A percentile compares a stretch with the other conserved stretches of the same genome.
Conservation (phyloP, 2,113 vertebrate species). For the Anser cygnoides region DNA sequence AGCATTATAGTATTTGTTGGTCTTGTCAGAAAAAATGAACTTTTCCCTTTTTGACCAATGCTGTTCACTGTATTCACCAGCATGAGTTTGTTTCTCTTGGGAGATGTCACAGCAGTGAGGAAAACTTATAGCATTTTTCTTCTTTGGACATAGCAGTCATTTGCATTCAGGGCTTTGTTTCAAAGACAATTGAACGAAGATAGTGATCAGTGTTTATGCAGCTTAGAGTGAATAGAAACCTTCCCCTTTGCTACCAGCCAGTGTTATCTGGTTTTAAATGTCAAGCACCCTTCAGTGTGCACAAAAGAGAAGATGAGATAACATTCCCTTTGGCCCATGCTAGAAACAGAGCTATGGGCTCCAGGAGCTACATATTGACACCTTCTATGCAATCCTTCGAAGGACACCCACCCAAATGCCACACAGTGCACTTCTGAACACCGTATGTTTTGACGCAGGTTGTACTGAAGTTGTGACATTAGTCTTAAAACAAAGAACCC, state of each 20-base stretch:
- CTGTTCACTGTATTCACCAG: not conserved
- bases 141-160: not conserved
- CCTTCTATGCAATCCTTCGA: not conserved
- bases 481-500: not conserved
- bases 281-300: conserved; percentile 39
- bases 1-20: not conserved
- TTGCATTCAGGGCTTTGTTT: conserved; percentile 58
- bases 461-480: not conserved
- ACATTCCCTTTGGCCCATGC: conserved; percentile 17
- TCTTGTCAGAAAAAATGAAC: not conserved
- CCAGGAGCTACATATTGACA: not conserved
- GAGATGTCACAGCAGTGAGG: not conserved
- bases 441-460: not conserved
- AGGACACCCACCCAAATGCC: not conserved
- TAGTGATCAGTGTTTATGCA: conserved; percentile 53
- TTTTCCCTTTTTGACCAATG: not conserved
- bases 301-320: conserved; percentile 61
- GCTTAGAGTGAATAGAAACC: conserved; percentile 33
- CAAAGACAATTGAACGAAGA: conserved; percentile 59
- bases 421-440: not conserved
- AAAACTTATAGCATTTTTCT: not conserved
- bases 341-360: conserved; percentile 7
- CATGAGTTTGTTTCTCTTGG: not conserved
- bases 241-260: conserved; percentile 19
- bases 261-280: conserved; percentile 72